Percentiles rank a stretch among this genome's conserved stretches.
Conservation (phyloP, 2,888 invertebrate species). For the Leucoma salicis region DNA sequence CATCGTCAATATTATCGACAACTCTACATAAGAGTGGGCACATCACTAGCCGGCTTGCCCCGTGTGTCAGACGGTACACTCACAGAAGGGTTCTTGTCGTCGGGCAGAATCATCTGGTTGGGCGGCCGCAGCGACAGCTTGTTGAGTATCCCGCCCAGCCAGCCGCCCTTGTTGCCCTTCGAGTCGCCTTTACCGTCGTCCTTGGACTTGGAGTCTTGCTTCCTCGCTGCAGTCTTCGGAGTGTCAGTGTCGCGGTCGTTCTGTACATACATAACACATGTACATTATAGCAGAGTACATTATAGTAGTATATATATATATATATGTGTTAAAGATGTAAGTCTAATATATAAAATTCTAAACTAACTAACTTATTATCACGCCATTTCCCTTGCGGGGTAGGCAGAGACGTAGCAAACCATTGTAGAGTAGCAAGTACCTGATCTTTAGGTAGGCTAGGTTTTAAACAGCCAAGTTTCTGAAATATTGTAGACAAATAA, state of each 20-base stretch:
- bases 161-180: conserved; percentile 74
- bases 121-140: conserved; percentile 91
- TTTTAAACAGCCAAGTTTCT: too few species aligned
- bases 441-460: too few species aligned
- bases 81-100: conserved; percentile 95
- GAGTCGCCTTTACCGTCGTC: conserved; percentile 27
- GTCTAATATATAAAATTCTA: too few species aligned
- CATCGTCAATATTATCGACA: too few species aligned
- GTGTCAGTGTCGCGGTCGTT: conserved; percentile 88
- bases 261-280: conserved; percentile 38
- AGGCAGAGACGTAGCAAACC: too few species aligned
- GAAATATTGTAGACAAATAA: too few species aligned
- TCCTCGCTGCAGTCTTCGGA: conserved; percentile 27
- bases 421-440: too few species aligned
- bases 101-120: conserved; percentile 97
- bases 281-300: too few species aligned
- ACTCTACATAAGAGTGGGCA: conserved; percentile 49
- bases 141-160: conserved; percentile 94
- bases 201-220: conserved; percentile 24
- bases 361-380: too few species aligned
- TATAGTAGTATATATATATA: too few species aligned
- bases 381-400: too few species aligned
- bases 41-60: conserved; percentile 8
- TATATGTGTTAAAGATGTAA: too few species aligned
- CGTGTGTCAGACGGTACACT: conserved; percentile 48